Percentiles rank a stretch among this genome's conserved stretches.
These are phyloP conservation scores for Morpho achilles DNA, from an alignment of 2,888 invertebrate species.

Conservation along the genomic window DNA sequence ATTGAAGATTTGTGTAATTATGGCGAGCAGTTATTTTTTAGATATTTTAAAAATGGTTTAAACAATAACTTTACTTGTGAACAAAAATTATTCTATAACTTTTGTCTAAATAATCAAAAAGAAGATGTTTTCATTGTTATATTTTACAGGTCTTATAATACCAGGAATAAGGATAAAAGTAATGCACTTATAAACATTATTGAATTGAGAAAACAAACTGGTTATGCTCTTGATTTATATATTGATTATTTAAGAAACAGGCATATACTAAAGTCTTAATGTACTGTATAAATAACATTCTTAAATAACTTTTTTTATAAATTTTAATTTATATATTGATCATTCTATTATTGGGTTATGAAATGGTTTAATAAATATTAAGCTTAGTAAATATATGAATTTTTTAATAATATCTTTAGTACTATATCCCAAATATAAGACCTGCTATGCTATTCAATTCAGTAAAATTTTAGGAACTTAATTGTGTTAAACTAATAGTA, in stretches of 20 bases:
- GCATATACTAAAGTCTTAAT: no score
- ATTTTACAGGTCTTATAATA: slow-evolving; percentile 53
- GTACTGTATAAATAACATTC: no score
- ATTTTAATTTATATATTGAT: no score
- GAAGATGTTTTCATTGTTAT: slow-evolving; percentile 50
- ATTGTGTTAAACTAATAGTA: no score
- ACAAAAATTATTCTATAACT: slow-evolving; percentile 69
- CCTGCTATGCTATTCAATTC: no score
- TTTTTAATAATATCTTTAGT: no score
- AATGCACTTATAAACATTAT: slow-evolving; percentile 58
- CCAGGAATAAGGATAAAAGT: slow-evolving; percentile 52
- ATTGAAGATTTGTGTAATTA: slow-evolving; percentile 52
- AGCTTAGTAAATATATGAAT: no score
- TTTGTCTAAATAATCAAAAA: slow-evolving; percentile 56
- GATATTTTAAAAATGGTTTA: slow-evolving; percentile 65
- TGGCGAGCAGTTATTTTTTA: slow-evolving; percentile 63
- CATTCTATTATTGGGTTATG: no score
- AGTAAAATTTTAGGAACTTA: no score
- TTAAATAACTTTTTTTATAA: no score
- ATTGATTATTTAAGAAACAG: slow-evolving; percentile 34
- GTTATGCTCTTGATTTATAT: slow-evolving; percentile 50
- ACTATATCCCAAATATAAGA: no score
- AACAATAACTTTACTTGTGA: slow-evolving; percentile 49
- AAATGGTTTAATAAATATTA: not conserved
- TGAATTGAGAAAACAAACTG: slow-evolving; percentile 51